Conservation (phyloP, 2,797 vertebrate species). For the Pteronotus mesoamericanus region DNA sequence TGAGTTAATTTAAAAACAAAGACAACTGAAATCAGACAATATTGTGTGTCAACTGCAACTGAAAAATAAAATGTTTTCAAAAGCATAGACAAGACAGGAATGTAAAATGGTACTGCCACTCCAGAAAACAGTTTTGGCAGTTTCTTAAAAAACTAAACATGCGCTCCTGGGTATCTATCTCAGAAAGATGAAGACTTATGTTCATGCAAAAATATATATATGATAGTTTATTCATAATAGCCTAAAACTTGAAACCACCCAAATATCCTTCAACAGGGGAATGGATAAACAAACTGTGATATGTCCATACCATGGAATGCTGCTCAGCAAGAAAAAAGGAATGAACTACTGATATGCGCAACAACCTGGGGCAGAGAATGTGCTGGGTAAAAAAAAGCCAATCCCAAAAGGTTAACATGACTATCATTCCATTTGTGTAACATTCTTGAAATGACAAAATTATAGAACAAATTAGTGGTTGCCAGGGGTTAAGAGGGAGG, state of each 20-base stretch:
- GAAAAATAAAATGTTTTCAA: neutral
- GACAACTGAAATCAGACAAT: neutral
- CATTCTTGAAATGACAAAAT: neutral
- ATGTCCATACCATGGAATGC: neutral
- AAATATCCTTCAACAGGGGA: neutral
- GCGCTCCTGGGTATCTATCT: neutral
- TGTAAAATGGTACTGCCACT: neutral
- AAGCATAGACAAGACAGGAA: neutral
- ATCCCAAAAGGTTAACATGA: neutral
- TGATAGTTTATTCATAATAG: neutral
- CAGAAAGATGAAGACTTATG: neutral
- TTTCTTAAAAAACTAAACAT: neutral
- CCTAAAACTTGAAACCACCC: neutral
- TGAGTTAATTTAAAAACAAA: conserved; percentile 32
- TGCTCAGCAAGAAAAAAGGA: neutral
- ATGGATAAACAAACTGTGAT: neutral
- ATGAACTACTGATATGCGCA: neutral
- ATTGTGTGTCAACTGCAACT: neutral
- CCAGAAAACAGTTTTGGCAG: neutral
- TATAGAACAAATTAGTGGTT: neutral
- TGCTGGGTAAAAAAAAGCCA: neutral
- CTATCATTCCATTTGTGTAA: neutral
- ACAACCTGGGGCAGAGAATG: neutral
- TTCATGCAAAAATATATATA: neutral
- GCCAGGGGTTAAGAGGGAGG: neutral